phyloP scores from a whole-genome alignment of 2,113 vertebrate species.

The Aspidoscelis tigris region DNA sequence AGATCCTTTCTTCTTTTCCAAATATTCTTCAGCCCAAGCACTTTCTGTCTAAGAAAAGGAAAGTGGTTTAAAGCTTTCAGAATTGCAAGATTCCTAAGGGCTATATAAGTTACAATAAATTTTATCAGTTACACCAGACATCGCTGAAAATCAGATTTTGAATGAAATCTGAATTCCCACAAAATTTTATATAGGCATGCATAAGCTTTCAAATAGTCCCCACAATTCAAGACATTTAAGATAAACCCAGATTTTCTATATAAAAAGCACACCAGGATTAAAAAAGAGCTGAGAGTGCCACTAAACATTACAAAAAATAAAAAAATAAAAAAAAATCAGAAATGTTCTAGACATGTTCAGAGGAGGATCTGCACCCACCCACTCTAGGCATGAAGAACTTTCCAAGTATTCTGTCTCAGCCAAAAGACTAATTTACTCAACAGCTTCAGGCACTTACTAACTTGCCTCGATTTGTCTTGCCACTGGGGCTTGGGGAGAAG shows the following conservation, averaged over 20 bases:
- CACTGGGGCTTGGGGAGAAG: no score
- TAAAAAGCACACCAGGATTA: not conserved
- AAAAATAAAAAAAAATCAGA: no score
- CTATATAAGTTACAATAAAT: not conserved
- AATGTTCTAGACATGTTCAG: no score
- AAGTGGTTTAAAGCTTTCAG: not conserved
- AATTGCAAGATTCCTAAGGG: not conserved
- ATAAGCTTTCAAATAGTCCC: not conserved
- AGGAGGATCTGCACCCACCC: no score
- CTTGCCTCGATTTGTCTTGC: no score
- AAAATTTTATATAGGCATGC: not conserved
- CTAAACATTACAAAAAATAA: not conserved
- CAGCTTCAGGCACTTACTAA: no score
- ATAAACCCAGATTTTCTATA: not conserved
- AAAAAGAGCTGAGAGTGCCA: not conserved
- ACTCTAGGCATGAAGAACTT: no score
- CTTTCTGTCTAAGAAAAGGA: conserved; percentile 87
- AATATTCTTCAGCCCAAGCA: conserved; percentile 94
- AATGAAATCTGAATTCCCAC: not conserved
- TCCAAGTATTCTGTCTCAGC: no score
- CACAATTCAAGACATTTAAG: not conserved
- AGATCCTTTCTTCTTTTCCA: conserved; percentile 90
- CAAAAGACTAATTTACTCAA: no score
- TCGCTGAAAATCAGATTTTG: not conserved
- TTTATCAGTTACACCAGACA: not conserved